These are phyloP conservation scores for Microtus pennsylvanicus DNA, from an alignment of 2,113 vertebrate species.

Conservation along the genomic window DNA sequence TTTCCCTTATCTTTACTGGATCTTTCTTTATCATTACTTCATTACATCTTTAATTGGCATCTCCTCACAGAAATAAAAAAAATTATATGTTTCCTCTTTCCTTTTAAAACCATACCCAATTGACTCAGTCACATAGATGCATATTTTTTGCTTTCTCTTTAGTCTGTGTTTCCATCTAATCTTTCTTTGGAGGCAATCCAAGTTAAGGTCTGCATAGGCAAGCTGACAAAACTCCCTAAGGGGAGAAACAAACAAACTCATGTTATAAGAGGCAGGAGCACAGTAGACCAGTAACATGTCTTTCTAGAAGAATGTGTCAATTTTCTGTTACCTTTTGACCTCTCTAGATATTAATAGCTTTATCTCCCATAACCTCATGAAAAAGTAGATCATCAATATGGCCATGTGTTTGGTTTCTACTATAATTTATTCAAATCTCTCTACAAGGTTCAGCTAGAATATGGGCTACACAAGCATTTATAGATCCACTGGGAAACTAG, in stretches of 20 bases:
- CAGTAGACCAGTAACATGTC: not conserved
- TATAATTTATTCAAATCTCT: conserved; percentile 26
- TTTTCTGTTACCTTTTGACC: conserved; percentile 13
- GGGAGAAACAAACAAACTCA: not conserved
- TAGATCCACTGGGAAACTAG: conserved; percentile 1
- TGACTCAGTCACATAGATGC: not conserved
- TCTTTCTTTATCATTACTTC: not conserved
- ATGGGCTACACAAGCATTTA: not conserved
- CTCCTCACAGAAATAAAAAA: not conserved
- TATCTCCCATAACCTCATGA: not conserved
- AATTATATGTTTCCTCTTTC: not conserved
- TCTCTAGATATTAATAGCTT: not conserved
- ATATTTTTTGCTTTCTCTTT: not conserved
- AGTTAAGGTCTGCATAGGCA: not conserved
- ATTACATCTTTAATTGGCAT: not conserved
- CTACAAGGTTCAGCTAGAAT: not conserved
- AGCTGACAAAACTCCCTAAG: not conserved
- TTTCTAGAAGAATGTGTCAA: not conserved
- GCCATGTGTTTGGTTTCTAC: not conserved
- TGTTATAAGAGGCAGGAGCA: not conserved
- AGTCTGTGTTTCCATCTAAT: not conserved
- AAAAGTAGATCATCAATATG: conserved; percentile 29
- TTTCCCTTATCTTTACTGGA: not conserved
- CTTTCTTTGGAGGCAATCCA: not conserved
- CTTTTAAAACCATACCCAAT: not conserved